Evolutionary conservation across 2,888 invertebrate species (phyloP), one percentile per base, ranked within the genome.

Genomic region (Netelia inedita): DNA sequence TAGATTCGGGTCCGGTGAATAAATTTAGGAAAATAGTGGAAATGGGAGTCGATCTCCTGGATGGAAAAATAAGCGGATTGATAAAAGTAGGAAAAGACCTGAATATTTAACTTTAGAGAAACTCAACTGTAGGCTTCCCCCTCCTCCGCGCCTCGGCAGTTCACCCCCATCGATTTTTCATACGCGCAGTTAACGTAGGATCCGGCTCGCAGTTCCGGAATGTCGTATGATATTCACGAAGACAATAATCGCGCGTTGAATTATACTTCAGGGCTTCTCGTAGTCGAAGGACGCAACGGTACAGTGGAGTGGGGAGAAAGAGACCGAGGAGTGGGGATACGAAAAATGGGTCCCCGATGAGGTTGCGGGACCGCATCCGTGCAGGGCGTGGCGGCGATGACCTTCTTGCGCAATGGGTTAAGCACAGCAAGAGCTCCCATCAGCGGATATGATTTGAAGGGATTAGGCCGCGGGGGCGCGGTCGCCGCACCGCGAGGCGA

Each of bases 321-420:
- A 61, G 14, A 61, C 1, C 6, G 23, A 11, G 61, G 28, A 23
- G 16, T 10, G 46, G 9, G 46, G 14, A 14, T 14, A 46, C 11
- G 23, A 61, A 23, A 61, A 11, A 61, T 14, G 61, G 23, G 23
- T 21, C 11, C 21, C 19, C 19, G 72, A 86, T 82, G 66, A 79
- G 65, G 88, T 83, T 71, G 74, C 76, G 71, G 85, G 66, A 82
- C 87, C 82, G 80, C 79, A 73, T 79, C 69, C 83, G 41, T 85
- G 85, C 86, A 90, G 90, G 92, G 93, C 92, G 92, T 93, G 92
- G 89, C 92, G 85, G 83, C 90, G 87, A 88, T 91, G 91, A 93
- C 92, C 91, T 93, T 92, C 93, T 92, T 93, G 91, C 91, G 92
- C 92, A 93, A 93, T 92, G 90, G 88, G 87, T 89, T 88, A 91